Base-by-base conservation (phyloP, 2,113 vertebrate genomes). In the Crotalus tigris region DNA sequence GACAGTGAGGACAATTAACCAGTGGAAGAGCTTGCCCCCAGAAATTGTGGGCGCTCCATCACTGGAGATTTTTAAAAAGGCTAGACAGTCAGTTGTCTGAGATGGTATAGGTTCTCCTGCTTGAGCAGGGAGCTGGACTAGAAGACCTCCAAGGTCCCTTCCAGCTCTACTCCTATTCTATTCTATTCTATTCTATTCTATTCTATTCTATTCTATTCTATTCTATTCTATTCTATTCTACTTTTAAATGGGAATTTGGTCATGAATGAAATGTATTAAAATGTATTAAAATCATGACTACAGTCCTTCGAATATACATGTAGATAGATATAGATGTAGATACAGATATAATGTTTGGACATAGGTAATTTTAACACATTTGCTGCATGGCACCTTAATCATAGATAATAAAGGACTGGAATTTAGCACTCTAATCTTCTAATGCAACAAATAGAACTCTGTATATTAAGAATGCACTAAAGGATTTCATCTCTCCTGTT, bases 401-500 rank as follows among this genome's bases (percentile, higher is more conserved):
- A 95, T 92, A 87, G 46, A 96, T 94, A 91, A 95, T n/a, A 91
- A 94, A 92, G 94, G 24, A 9, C 44, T 92, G 24, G 26, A 55
- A 92, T 92, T 81, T 19, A 39, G 17, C 7, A 13, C 17, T 44
- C 33, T 54, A 81, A 57, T 2, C 26, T 17, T 92, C 92, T 55
- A 49, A 61, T 96, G 91, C 89, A 95, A 92, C 85, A 95, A 95
- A 87, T 96, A 10, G 89, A 92, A 85, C 19, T 46, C 51, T n/a
- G 1, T 53, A 92, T 94, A 89, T 95, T 93, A 95, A 85, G 26
- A 53, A 95, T 91, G 94, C 95, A 53, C 3, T 24, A 49, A 92
- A 59, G 29, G 11, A 44, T 58, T 94, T 96, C 93, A 85, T 85
- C 58, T 4, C 1, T 17, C 51, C 1, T 7, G 95, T 23, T 26